Evolutionary conservation across 2,888 invertebrate genomes (phyloP).

Genomic region (Neocrepidodera transversa): DNA sequence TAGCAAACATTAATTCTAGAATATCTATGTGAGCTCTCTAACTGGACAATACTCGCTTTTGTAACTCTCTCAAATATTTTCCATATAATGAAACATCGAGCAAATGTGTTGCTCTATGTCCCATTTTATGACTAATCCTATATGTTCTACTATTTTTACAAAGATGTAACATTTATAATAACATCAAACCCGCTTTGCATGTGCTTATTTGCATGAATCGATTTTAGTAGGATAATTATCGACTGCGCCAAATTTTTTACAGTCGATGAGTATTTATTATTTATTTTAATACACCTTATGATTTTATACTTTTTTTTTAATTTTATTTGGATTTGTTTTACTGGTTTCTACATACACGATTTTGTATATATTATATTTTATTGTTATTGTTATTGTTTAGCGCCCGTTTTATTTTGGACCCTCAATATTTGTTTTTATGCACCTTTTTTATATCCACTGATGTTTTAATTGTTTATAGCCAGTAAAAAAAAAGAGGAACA

Average conservation of each 20-base stretch:
- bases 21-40: slow-evolving; percentile 32
- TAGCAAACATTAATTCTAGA: slow-evolving; percentile 35
- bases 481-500: slow-evolving; percentile 48
- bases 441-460: slow-evolving; percentile 29
- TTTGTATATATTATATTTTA: slow-evolving; percentile 43
- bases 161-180: slow-evolving; percentile 34
- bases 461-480: slow-evolving; percentile 37
- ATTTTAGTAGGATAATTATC: not conserved
- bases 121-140: not conserved
- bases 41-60: slow-evolving; percentile 36
- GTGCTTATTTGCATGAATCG: not conserved
- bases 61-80: slow-evolving; percentile 8
- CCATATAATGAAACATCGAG: not conserved
- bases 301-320: slow-evolving; percentile 3
- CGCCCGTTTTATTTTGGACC: slow-evolving; percentile 46
- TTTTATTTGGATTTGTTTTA: slow-evolving; percentile 56
- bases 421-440: slow-evolving; percentile 40
- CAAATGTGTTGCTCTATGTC: too few relatives aligned
- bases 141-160: slow-evolving; percentile 39
- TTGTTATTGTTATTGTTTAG: slow-evolving; percentile 31
- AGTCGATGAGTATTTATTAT: too few relatives aligned
- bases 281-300: slow-evolving; percentile 1
- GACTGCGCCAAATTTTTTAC: not conserved
- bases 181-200: slow-evolving; percentile 21
- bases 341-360: slow-evolving; percentile 49